Evolutionary conservation across 2,797 vertebrate species (phyloP), one percentile per base, ranked within the genome.

Genomic region (Miopithecus talapoin): DNA sequence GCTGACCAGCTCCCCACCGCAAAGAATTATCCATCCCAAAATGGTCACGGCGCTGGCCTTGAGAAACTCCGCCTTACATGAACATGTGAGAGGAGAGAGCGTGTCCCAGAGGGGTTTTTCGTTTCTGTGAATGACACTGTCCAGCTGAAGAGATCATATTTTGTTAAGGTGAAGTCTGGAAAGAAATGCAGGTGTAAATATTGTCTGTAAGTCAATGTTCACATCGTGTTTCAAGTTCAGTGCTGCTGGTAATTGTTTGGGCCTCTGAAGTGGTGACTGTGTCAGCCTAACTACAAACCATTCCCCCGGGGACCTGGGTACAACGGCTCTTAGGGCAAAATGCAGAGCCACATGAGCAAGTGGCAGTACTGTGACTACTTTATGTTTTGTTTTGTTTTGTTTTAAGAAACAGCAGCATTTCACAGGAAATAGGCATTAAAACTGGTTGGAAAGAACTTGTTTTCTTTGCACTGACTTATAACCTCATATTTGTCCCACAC

Each of bases 391-490:
- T 64, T 28, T 61, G 5, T 61, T 61, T 26, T 50, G 48, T 74
- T 43, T 39, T 5, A 36, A 46, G 12, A 79, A 64, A 41, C 28
- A 50, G 8, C 24, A 55, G 12, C 9, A 84, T 39, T 93, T 83
- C 68, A 46, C 5, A 53, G 70, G 55, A 84, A 84, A 46, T 30
- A 68, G 53, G 6, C 19, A 50, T 68, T 74, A 75, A 83, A 89
- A 30, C 59, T 79, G 24, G 1, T 46, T 89, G 19, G 55, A 91
- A 79, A 91, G 12, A 83, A 36, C 16, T 61, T 30, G 4, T 39
- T 26, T 96, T 74, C 70, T 92, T 92, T 89, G 22, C 19, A 17
- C 16, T 53, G 46, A 10, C 48, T 84, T 87, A 55, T 26, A 80
- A 61, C 22, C 33, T 86, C 85, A 12, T 76, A 55, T 68, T 68